These are phyloP conservation scores for Stratiomys singularior DNA, from an alignment of 2,888 invertebrate genomes.

Conservation along the genomic window DNA sequence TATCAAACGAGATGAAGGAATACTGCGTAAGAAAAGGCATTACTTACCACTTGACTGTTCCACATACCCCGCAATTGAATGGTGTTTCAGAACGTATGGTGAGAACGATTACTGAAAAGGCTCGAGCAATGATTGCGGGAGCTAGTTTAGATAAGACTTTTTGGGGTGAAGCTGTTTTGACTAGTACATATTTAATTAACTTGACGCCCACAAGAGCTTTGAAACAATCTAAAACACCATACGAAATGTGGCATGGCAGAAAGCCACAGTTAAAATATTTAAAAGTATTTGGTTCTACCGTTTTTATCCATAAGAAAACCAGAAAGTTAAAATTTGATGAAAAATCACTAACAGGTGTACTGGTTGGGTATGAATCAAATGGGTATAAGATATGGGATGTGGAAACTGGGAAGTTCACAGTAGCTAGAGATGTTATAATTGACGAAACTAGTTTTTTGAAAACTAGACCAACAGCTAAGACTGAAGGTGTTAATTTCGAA, in stretches of 20 bases:
- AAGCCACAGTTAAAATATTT: conserved; percentile 58
- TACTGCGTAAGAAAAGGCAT: conserved; percentile 56
- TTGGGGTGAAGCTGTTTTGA: conserved; percentile 61
- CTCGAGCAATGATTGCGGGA: conserved; percentile 57
- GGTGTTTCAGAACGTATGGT: conserved; percentile 59
- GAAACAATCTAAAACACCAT: conserved; percentile 59
- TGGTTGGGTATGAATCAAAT: conserved; percentile 59
- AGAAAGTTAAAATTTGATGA: conserved; percentile 58
- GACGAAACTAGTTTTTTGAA: conserved; percentile 57
- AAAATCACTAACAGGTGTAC: conserved; percentile 59
- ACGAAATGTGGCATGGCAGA: conserved; percentile 60
- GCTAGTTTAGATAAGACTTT: conserved; percentile 58
- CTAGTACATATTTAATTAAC: conserved; percentile 61
- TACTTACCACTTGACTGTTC: conserved; percentile 59
- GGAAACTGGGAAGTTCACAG: conserved; percentile 55
- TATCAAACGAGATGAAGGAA: conserved; percentile 55
- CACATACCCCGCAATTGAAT: conserved; percentile 60
- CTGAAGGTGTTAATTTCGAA: not conserved
- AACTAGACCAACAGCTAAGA: conserved; percentile 52
- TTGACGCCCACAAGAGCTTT: conserved; percentile 59
- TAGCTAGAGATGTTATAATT: conserved; percentile 59
- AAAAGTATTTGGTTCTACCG: conserved; percentile 59
- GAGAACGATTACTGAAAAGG: conserved; percentile 58
- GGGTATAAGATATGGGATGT: conserved; percentile 59
- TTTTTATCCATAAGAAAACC: conserved; percentile 57